Base-by-base conservation (phyloP, 2,797 vertebrate species). In the Sebastes nivosus region DNA sequence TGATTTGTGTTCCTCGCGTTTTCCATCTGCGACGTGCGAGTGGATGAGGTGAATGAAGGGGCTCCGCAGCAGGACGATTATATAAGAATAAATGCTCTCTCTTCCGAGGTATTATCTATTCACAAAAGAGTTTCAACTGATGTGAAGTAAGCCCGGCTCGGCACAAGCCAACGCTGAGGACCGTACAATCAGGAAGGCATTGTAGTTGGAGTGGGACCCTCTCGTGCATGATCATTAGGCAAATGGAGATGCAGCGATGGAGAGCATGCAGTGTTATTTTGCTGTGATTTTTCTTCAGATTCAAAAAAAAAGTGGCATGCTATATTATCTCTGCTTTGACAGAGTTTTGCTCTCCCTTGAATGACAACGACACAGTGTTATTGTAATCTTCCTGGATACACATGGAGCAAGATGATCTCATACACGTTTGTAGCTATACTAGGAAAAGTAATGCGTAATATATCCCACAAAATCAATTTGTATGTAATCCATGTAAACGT, bases 111-210 rank as follows among this genome's bases (percentile, higher is more conserved):
- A 85, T 88, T 77, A 81, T 89, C 79, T 71, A 5, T 2, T 66
- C 83, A 83, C 57, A 85, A 92, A 91, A 84, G 75, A 82, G 59
- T 81, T 81, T 77, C 66, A 74, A 70, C 82, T 87, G 90, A 91
- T 89, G 81, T 82, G 75, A 79, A 84, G 73, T 50, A 77, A 89
- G 54, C 29, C 77, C 8, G 46, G 67, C 70, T 24, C 2, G 16
- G 46, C 70, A 75, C 67, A 38, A 82, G 82, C 68, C 42, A 60
- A 76, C 18, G 66, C 85, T 59, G 83, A 94, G 88, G 77, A 77
- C 72, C 85, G 78, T 88, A 88, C 93, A 96, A 95, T 95, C 94
- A 96, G 90, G 74, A 77, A 77, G 11, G 86, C 88, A 93, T 95
- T 94, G 88, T 95, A 12, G 36, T 32, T 89, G 84, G 85, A 95